These are phyloP conservation scores for Sitta europaea DNA, from an alignment of 2,113 vertebrate genomes.

Conservation along the genomic window DNA sequence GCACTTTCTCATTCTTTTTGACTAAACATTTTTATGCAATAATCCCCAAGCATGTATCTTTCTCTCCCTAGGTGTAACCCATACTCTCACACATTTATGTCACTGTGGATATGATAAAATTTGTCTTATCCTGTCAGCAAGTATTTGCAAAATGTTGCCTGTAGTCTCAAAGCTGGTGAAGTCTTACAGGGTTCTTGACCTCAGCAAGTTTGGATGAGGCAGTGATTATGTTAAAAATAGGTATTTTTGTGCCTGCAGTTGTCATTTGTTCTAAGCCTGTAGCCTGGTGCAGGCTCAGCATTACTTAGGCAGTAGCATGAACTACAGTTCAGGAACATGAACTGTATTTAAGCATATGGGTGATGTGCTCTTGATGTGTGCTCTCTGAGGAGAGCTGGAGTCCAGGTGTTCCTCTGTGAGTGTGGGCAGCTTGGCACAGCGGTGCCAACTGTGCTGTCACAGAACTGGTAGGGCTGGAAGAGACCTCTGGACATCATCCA, in stretches of 20 bases:
- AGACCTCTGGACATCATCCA: neutral
- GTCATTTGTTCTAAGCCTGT: neutral
- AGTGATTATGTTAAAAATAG: neutral
- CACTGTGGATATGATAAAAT: neutral
- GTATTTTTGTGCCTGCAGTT: fast-evolving
- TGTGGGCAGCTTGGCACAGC: neutral
- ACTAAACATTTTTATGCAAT: neutral
- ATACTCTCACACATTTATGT: neutral
- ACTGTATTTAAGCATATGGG: fast-evolving
- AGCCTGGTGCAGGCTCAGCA: neutral
- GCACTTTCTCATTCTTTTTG: neutral
- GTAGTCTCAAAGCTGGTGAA: neutral
- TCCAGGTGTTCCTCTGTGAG: neutral
- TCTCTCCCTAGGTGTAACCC: neutral
- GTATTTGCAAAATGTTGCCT: neutral
- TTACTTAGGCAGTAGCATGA: neutral
- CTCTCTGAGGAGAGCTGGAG: neutral
- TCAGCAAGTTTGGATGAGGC: neutral
- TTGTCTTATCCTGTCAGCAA: neutral
- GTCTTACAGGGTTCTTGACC: neutral
- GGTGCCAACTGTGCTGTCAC: fast-evolving
- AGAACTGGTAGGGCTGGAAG: neutral
- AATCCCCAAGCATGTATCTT: neutral
- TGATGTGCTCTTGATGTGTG: fast-evolving
- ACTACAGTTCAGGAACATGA: fast-evolving